Percentiles rank a stretch among this genome's conserved stretches.
These are phyloP conservation scores for Synanthedon myopaeformis DNA, from an alignment of 2,888 invertebrate species.

Conservation along the genomic window DNA sequence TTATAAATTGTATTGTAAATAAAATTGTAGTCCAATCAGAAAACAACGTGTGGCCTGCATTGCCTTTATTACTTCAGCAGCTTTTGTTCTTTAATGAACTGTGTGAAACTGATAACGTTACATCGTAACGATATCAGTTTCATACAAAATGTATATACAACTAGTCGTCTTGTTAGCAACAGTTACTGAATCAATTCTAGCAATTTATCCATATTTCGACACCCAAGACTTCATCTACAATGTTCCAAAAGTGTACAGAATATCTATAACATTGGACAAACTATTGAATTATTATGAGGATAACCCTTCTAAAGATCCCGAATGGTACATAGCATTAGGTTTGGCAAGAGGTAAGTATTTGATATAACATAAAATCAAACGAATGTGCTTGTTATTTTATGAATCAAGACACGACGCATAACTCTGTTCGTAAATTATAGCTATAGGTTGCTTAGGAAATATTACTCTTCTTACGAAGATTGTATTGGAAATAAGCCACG, in stretches of 20 bases:
- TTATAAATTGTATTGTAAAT: slow-evolving; percentile 2
- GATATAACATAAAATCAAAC: too few relatives aligned
- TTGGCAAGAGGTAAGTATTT: slow-evolving; percentile 43
- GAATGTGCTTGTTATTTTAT: too few relatives aligned
- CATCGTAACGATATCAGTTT: slow-evolving; percentile 19
- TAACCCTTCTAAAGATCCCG: slow-evolving; percentile 61
- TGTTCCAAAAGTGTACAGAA: slow-evolving; percentile 58
- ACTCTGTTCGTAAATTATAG: too few relatives aligned
- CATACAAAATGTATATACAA: slow-evolving; percentile 39
- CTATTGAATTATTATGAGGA: slow-evolving; percentile 52
- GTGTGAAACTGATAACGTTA: slow-evolving; percentile 3
- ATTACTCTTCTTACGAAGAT: too few relatives aligned
- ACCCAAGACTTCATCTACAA: slow-evolving; percentile 64
- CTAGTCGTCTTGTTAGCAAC: slow-evolving; percentile 29
- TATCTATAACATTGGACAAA: slow-evolving; percentile 53
- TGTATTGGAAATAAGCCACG: too few relatives aligned
- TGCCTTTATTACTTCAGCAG: neutral
- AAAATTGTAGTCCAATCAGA: slow-evolving; percentile 34
- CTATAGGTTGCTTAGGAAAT: too few relatives aligned
- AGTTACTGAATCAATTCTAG: slow-evolving; percentile 15
- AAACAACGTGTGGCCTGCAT: slow-evolving; percentile 27
- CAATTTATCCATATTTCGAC: slow-evolving; percentile 60
- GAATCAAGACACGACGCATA: too few relatives aligned
- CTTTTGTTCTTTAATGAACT: neutral
- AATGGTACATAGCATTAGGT: slow-evolving; percentile 53